Conservation (phyloP, 30 jellyfish, hydroid and myxozoan species). For the Sanderia malayensis region DNA sequence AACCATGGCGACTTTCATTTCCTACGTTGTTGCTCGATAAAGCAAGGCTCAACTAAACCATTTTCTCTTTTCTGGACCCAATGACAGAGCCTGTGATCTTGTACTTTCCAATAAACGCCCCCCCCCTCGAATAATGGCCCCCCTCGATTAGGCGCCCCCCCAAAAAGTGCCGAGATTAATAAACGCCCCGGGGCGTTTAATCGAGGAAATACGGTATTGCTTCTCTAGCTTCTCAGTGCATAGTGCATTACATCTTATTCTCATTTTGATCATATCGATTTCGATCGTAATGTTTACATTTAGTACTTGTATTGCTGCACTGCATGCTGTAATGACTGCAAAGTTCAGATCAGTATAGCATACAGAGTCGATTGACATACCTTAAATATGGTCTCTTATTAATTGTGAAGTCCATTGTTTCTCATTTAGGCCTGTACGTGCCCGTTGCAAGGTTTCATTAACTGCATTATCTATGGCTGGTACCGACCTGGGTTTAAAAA, state of each 20-base stretch:
- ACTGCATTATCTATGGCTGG: conserved; percentile 73
- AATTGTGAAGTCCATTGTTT: background rate
- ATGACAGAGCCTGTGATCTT: too few species aligned
- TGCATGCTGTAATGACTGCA: background rate
- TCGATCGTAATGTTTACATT: background rate
- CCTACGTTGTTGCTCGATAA: too few species aligned
- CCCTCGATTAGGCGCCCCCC: too few species aligned
- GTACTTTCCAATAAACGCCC: too few species aligned
- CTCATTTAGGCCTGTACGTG: conserved; percentile 59
- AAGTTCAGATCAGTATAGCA: background rate
- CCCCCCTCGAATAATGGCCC: too few species aligned
- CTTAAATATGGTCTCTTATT: background rate
- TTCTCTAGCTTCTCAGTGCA: background rate
- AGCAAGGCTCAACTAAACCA: too few species aligned
- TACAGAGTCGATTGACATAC: background rate
- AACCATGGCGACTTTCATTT: too few species aligned
- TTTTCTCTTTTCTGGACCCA: too few species aligned
- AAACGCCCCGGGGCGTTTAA: too few species aligned
- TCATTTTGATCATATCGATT: background rate
- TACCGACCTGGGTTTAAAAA: conserved; percentile 55
- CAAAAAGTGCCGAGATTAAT: too few species aligned
- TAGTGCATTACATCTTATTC: background rate
- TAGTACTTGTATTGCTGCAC: background rate
- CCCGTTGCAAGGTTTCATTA: conserved; percentile 75
- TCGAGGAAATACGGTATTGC: too few species aligned